These are phyloP conservation scores for Myocastor coypus DNA, from an alignment of 2,113 vertebrate species.

Conservation along the genomic window DNA sequence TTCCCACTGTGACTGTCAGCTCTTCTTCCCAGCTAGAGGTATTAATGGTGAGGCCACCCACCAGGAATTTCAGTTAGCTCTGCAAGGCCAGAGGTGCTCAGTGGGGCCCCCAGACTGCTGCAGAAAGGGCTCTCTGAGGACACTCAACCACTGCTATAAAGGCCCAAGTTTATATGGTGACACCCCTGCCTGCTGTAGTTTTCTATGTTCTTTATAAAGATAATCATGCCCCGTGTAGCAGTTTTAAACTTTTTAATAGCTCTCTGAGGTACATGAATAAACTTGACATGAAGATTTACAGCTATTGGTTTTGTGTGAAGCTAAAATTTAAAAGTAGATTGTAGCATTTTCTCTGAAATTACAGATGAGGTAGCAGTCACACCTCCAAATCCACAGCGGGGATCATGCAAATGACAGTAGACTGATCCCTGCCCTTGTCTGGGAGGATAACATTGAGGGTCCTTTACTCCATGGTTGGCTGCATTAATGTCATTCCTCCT, in stretches of 20 bases:
- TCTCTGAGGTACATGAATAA: background rate
- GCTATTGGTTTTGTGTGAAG: slow-evolving; percentile 13
- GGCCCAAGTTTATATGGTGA: background rate
- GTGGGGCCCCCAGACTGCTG: background rate
- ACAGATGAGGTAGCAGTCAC: background rate
- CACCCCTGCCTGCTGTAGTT: background rate
- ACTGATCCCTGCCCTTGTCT: background rate
- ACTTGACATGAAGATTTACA: background rate
- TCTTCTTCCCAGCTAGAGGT: background rate
- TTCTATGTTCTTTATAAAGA: background rate
- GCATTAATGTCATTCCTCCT: background rate
- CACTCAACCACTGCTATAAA: background rate
- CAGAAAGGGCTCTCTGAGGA: background rate
- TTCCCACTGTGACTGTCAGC: background rate
- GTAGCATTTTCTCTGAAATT: slow-evolving; percentile 3
- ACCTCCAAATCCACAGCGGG: background rate
- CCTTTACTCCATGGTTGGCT: background rate
- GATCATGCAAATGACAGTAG: background rate
- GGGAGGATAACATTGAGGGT: background rate
- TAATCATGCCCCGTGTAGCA: background rate
- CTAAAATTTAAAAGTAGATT: slow-evolving; percentile 11
- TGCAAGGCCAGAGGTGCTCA: background rate
- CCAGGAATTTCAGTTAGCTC: background rate
- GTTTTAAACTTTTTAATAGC: background rate
- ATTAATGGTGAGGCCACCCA: background rate